Percentiles rank a stretch among this genome's conserved stretches.
These are phyloP conservation scores for Zalophus californianus DNA, from an alignment of 2,797 vertebrate species.

Conservation along the genomic window DNA sequence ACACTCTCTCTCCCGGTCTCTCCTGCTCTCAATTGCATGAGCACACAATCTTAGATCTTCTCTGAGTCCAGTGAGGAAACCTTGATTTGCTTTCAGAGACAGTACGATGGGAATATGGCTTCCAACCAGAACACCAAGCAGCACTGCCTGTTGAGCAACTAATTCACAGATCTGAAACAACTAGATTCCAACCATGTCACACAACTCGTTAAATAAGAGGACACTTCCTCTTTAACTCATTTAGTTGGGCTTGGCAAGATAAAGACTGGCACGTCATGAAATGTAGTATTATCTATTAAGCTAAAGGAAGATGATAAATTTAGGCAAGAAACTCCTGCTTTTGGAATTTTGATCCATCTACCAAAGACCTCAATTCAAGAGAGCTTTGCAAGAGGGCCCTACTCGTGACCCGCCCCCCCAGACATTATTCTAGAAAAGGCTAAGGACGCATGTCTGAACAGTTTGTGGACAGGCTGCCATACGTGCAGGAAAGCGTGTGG, in stretches of 20 bases:
- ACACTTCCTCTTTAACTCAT: rapidly evolving
- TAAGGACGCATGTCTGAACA: neutral
- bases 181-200: neutral
- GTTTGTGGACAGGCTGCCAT: neutral
- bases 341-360: neutral
- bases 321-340: neutral
- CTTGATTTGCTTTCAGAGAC: neutral
- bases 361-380: neutral
- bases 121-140: neutral
- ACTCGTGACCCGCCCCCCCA: neutral
- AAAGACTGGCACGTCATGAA: neutral
- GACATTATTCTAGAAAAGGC: neutral
- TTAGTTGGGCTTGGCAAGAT: neutral
- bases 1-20: rapidly evolving
- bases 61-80: neutral
- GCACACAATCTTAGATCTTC: neutral
- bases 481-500: neutral
- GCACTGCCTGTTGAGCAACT: neutral
- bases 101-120: neutral
- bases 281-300: neutral
- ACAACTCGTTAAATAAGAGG: rapidly evolving
- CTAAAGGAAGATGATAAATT: neutral
- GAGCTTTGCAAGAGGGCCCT: neutral
- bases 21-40: rapidly evolving
- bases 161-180: neutral